Percentiles rank a stretch among this genome's conserved stretches.
Conservation (phyloP, 2,797 vertebrate genomes). For the Chiroxiphia lanceolata region DNA sequence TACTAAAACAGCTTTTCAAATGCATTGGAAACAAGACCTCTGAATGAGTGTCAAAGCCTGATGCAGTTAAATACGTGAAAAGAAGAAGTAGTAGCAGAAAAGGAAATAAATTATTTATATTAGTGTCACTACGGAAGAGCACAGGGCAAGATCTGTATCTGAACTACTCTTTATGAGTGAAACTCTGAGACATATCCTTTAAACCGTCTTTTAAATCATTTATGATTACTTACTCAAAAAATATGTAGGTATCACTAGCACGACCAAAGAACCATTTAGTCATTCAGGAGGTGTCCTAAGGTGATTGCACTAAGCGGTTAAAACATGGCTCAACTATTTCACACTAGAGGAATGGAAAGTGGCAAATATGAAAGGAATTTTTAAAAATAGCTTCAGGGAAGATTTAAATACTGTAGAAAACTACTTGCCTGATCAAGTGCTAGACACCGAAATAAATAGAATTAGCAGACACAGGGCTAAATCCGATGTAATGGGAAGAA, state of each 20-base stretch:
- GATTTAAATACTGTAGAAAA: background rate
- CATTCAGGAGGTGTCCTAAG: background rate
- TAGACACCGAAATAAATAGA: background rate
- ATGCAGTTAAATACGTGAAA: background rate
- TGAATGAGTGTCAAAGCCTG: background rate
- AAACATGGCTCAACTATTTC: background rate
- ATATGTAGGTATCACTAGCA: background rate
- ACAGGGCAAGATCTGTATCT: rapidly evolving
- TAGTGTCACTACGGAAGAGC: background rate
- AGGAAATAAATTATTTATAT: background rate
- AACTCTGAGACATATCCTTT: background rate
- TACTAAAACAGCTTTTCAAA: background rate
- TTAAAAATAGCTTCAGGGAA: background rate
- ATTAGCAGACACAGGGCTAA: background rate
- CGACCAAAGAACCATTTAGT: background rate
- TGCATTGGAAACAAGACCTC: background rate
- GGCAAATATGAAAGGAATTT: background rate
- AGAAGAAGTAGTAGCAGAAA: background rate
- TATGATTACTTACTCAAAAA: background rate
- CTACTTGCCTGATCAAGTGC: background rate
- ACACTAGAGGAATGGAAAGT: background rate
- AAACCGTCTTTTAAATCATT: rapidly evolving
- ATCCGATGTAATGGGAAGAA: background rate
- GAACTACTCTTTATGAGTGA: background rate
- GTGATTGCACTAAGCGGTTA: background rate